A percentile compares a stretch with the other conserved stretches of the same genome.
Evolutionary conservation across 2,113 vertebrate species (phyloP).

Genomic region (Mellivora capensis): DNA sequence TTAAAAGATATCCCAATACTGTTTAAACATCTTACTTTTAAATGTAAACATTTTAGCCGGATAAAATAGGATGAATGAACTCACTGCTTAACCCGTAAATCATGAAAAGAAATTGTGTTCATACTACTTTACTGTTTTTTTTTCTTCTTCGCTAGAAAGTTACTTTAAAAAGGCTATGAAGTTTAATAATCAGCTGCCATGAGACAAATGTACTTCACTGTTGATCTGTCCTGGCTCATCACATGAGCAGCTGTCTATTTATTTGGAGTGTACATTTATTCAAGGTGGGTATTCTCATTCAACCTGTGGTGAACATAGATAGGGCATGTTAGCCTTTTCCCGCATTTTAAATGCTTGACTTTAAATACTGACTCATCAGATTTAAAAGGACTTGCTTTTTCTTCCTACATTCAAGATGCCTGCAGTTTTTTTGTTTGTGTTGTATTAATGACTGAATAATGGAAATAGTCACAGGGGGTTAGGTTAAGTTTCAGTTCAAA

Average conservation of each 20-base stretch:
- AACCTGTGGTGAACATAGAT: background rate
- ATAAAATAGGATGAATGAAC: conserved; percentile 52
- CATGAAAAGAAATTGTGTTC: conserved; percentile 51
- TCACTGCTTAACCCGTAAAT: conserved; percentile 22
- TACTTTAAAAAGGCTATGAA: conserved; percentile 46
- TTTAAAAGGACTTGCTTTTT: background rate
- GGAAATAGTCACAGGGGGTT: background rate
- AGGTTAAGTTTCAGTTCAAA: background rate
- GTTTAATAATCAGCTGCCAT: conserved; percentile 62
- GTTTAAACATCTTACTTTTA: conserved; percentile 50
- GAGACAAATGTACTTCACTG: conserved; percentile 51
- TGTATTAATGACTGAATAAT: background rate
- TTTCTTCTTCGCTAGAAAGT: conserved; percentile 58
- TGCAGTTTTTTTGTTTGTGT: background rate
- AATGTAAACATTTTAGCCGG: conserved; percentile 51
- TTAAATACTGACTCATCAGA: conserved; percentile 20
- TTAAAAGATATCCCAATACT: conserved; percentile 39
- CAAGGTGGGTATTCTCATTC: conserved; percentile 24
- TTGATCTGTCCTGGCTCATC: conserved; percentile 7
- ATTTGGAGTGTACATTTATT: background rate
- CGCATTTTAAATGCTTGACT: background rate
- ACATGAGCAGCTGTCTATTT: conserved; percentile 30
- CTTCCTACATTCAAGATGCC: background rate
- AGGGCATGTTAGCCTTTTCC: conserved; percentile 4
- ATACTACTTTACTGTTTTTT: conserved; percentile 50